A percentile compares a stretch with the other conserved stretches of the same genome.
Conservation (phyloP, 2,888 invertebrate genomes). For the Tetramorium bicarinatum region DNA sequence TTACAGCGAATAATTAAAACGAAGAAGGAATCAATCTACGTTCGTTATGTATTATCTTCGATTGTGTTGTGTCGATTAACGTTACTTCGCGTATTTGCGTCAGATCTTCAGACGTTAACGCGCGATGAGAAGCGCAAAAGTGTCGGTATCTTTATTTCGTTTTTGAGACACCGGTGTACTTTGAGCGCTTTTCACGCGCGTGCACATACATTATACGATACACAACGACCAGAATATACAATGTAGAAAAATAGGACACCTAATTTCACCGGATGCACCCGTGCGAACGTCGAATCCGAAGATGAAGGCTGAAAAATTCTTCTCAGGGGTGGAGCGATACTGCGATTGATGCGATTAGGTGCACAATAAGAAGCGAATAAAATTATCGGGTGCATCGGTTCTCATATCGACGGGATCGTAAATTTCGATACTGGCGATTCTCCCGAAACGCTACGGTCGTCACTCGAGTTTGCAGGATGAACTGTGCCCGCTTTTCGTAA, state of each 20-base stretch:
- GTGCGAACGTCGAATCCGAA: slow-evolving; percentile 58
- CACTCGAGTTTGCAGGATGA: slow-evolving; percentile 7
- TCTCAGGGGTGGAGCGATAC: not conserved
- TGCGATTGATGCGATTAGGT: slow-evolving; percentile 22
- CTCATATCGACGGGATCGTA: slow-evolving; percentile 3
- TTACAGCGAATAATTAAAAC: slow-evolving; percentile 78
- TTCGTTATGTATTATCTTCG: slow-evolving; percentile 31
- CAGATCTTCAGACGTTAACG: slow-evolving; percentile 67
- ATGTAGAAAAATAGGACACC: slow-evolving; percentile 84
- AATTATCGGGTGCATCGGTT: slow-evolving; percentile 30
- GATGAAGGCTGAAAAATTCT: slow-evolving; percentile 50
- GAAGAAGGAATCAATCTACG: slow-evolving; percentile 65
- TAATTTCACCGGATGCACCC: slow-evolving; percentile 69
- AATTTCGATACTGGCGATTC: slow-evolving; percentile 1
- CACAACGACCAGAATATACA: slow-evolving; percentile 74
- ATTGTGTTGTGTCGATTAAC: slow-evolving; percentile 25
- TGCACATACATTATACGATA: slow-evolving; percentile 48
- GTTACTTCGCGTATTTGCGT: slow-evolving; percentile 69
- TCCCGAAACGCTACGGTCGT: not conserved
- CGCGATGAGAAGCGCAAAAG: slow-evolving; percentile 47
- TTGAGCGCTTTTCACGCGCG: slow-evolving; percentile 28
- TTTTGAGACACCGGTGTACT: not conserved
- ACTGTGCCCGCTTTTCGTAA: not conserved
- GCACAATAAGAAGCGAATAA: slow-evolving; percentile 44
- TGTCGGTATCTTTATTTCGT: not conserved